A percentile compares a stretch with the other conserved stretches of the same genome.
phyloP scores from a whole-genome alignment of 2,888 invertebrate species.

The Amphipyra tragopoginis region DNA sequence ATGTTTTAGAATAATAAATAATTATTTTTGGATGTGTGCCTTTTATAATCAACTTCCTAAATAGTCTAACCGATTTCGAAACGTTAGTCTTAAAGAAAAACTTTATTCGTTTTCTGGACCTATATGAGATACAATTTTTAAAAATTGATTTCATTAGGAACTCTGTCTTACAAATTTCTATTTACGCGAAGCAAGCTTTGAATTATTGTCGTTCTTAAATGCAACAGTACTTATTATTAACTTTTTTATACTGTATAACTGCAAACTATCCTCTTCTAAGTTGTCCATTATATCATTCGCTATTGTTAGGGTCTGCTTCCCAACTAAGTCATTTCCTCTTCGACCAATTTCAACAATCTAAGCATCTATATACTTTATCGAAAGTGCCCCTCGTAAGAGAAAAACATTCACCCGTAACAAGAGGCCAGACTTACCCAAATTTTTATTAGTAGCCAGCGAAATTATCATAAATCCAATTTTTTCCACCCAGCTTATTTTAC shows the following conservation, averaged over 20 bases:
- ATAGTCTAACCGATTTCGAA: not conserved
- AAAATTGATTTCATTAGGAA: not conserved
- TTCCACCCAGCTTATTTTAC: constrained; percentile 60
- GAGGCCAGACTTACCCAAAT: constrained; percentile 47
- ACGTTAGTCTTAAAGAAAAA: not conserved
- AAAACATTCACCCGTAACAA: constrained; percentile 48
- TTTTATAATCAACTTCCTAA: not conserved
- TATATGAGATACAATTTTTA: not conserved
- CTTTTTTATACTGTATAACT: no score
- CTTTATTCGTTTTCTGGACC: no score
- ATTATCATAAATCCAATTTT: constrained; percentile 63
- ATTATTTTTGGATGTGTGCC: not conserved
- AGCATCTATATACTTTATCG: constrained; percentile 1
- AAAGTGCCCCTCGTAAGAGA: constrained; percentile 35
- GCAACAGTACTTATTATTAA: no score
- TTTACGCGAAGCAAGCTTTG: not conserved
- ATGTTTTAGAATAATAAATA: constrained; percentile 8
- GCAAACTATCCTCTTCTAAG: no score
- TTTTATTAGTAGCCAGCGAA: constrained; percentile 56
- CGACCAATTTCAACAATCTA: not conserved
- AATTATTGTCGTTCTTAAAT: not conserved
- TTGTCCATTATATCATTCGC: not conserved
- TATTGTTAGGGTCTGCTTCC: not conserved
- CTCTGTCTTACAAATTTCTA: no score
- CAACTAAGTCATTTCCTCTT: not conserved